Evolutionary conservation across 2,888 invertebrate genomes (phyloP), one percentile per base, ranked within the genome.

Genomic region (Brachylomia viminalis): DNA sequence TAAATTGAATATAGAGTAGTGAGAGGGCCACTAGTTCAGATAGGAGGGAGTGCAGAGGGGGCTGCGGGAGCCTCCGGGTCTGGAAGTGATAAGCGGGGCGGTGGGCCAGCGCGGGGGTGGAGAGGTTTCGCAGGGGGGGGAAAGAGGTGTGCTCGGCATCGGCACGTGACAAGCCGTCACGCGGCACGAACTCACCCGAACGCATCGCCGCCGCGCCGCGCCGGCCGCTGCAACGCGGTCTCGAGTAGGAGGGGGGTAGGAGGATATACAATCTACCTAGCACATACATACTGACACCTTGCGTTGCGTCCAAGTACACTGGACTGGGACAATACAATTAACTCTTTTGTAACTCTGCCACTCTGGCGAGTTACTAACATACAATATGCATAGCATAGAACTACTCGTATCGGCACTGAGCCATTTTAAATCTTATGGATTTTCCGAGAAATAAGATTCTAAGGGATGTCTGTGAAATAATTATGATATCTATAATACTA

Each of bases 111-210:
- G 66, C 72, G 80, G 62, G 13, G 67, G 83, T 71, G 79, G 70
- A 78, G 71, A 62, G 65, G 71, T 77, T 56, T 72, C 69, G 76
- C 66, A 33, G 33, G 75, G 70, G 76, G 75, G 79, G 70, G 65
- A 20, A 38, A 49, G 86, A 80, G 79, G 76, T 75, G 80, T 74
- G 86, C 79, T 82, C 79, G 81, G 77, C 86, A 84, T 71, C 77
- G 91, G 86, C 92, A 93, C 93, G 92, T 94, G 94, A 92, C 92
- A 87, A 85, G 84, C 86, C 90, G 93, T 92, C 93, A 93, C 93
- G 91, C 91, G 91, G 92, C 88, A 80, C 89, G 89, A 88, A 83
- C 84, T 80, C 84, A 80, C 84, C 88, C 90, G 88, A 89, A 87
- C 90, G 90, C 90, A 91, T 86, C 87, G 75, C 38, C 87, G 75